A percentile compares a stretch with the other conserved stretches of the same genome.
These are phyloP conservation scores for Istiophorus platypterus DNA, from an alignment of 2,113 vertebrate species.

Conservation along the genomic window DNA sequence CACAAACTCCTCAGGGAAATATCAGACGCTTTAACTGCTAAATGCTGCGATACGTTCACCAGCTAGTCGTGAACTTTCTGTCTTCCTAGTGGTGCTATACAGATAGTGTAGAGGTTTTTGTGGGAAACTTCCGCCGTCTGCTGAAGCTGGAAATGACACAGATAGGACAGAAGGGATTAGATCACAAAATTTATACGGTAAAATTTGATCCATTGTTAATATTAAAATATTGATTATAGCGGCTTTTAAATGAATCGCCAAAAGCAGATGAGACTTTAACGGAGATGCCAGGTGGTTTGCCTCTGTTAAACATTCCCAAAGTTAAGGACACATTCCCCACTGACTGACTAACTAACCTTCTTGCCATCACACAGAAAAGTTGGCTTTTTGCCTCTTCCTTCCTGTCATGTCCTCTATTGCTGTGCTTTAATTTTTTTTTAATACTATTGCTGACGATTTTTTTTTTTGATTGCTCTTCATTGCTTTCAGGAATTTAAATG, in stretches of 20 bases:
- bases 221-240: background rate
- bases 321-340: background rate
- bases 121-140: too few species aligned
- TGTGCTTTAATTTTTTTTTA: background rate
- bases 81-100: background rate
- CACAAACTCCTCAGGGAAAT: background rate
- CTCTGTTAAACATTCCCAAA: background rate
- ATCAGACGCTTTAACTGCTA: background rate
- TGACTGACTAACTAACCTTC: background rate
- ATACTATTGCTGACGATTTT: too few species aligned
- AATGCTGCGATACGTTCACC: background rate
- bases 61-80: background rate
- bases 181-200: too few species aligned
- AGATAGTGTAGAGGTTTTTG: too few species aligned
- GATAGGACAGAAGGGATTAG: too few species aligned
- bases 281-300: background rate
- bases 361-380: background rate
- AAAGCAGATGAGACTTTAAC: background rate
- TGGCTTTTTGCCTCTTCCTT: background rate
- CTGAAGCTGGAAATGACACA: too few species aligned
- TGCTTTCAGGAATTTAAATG: background rate
- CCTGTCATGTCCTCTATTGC: background rate
- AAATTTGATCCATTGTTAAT: background rate
- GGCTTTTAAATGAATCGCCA: background rate
- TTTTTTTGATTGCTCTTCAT: background rate